A percentile compares a stretch with the other conserved stretches of the same genome.
phyloP scores from a whole-genome alignment of 2,113 vertebrate species.

The Syrrhaptes paradoxus region DNA sequence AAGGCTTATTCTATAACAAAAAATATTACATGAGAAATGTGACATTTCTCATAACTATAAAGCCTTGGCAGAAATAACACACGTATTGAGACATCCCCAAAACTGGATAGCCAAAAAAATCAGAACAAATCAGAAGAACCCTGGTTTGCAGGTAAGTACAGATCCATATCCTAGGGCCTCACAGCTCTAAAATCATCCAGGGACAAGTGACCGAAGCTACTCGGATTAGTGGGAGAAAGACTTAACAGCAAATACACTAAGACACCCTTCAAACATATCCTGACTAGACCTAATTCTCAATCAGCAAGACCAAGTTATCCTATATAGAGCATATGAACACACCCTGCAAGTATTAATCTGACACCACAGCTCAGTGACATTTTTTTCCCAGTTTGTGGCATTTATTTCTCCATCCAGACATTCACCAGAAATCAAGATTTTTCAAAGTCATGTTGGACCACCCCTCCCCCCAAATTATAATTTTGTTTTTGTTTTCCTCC shows the following conservation, averaged over 20 bases:
- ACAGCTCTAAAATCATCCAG: background rate
- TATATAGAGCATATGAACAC: background rate
- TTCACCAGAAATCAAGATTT: background rate
- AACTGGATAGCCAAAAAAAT: background rate
- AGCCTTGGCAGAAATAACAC: background rate
- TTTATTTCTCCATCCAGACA: background rate
- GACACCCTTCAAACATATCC: background rate
- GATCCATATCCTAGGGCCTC: background rate
- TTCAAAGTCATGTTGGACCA: background rate
- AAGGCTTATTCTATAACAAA: background rate
- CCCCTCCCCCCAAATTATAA: background rate
- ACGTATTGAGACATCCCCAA: background rate
- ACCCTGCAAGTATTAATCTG: background rate
- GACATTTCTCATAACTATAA: background rate
- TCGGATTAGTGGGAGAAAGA: background rate
- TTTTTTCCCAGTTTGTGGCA: background rate
- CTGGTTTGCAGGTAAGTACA: background rate
- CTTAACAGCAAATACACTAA: background rate
- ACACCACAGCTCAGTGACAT: background rate
- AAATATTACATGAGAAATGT: too few relatives aligned
- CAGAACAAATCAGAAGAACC: background rate
- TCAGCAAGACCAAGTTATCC: background rate
- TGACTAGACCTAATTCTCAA: background rate
- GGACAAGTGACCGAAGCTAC: background rate
- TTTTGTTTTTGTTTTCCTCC: background rate